These are phyloP conservation scores for Pampusana beccarii DNA, from an alignment of 2,113 vertebrate genomes.

Conservation along the genomic window DNA sequence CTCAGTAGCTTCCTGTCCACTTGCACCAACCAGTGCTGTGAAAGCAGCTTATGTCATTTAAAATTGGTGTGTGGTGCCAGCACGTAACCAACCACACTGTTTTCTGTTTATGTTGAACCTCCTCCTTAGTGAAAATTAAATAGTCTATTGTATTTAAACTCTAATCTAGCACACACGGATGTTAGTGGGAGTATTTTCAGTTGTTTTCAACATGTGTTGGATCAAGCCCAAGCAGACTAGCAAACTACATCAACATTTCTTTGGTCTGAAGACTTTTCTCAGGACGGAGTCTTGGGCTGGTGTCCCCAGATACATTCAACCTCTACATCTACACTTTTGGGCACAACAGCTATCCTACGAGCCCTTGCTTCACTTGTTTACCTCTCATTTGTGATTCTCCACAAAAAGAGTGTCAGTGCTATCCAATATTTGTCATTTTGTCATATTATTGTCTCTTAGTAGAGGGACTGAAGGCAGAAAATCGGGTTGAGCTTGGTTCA, in stretches of 20 bases:
- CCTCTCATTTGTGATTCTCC: background rate
- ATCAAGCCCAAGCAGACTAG: background rate
- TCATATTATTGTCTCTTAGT: background rate
- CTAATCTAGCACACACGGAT: background rate
- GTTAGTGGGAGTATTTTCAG: background rate
- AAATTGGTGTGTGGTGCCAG: background rate
- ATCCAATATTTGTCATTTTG: background rate
- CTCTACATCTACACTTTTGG: background rate
- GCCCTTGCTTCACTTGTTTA: background rate
- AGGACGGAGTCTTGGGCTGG: background rate
- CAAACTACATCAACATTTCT: background rate
- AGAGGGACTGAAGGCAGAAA: background rate
- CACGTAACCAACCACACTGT: background rate
- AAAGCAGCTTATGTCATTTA: background rate
- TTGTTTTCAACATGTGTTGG: background rate
- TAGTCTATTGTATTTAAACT: background rate
- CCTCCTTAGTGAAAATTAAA: background rate
- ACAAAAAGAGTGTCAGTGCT: background rate
- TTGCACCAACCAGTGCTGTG: background rate
- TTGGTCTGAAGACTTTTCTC: background rate
- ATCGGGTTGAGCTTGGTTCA: background rate
- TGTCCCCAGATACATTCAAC: background rate
- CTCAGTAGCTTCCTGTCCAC: background rate
- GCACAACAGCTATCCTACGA: background rate
- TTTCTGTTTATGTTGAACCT: background rate